These are phyloP conservation scores for Bombycilla garrulus DNA, from an alignment of 2,113 vertebrate genomes.

Conservation along the genomic window DNA sequence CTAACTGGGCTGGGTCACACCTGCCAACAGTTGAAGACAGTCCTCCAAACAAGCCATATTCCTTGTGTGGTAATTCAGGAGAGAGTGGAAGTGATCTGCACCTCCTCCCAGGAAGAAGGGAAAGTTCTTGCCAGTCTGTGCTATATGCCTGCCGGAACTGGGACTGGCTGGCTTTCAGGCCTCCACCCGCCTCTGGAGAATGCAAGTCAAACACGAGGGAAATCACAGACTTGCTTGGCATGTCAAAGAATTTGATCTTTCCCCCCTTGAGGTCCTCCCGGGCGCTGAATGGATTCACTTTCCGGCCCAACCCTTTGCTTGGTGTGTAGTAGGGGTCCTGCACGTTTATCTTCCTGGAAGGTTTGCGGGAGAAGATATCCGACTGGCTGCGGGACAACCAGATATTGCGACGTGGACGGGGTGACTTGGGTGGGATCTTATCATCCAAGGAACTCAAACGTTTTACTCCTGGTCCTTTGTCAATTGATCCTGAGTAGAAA, in stretches of 20 bases:
- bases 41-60: constrained; percentile 70
- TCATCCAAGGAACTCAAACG: constrained; percentile 87
- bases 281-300: constrained; percentile 94
- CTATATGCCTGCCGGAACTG: constrained; percentile 35
- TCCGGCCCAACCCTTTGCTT: constrained; percentile 72
- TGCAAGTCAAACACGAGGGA: constrained; percentile 92
- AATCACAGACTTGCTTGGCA: constrained; percentile 96
- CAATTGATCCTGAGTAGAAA: constrained; percentile 71
- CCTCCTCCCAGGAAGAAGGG: constrained; percentile 76
- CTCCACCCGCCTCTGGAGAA: constrained; percentile 79
- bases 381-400: constrained; percentile 96
- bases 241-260: constrained; percentile 93
- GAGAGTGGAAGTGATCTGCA: constrained; percentile 90
- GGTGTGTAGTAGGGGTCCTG: constrained; percentile 91
- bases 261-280: constrained; percentile 95
- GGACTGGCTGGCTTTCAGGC: constrained; percentile 58
- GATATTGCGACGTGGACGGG: constrained; percentile 89
- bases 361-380: constrained; percentile 91
- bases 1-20: constrained; percentile 70
- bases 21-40: constrained; percentile 64
- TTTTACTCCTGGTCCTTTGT: constrained; percentile 89
- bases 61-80: constrained; percentile 81
- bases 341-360: constrained; percentile 85
- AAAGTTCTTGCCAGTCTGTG: constrained; percentile 75
- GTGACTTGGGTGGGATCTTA: constrained; percentile 93